A percentile compares a stretch with the other conserved stretches of the same genome.
Evolutionary conservation across 1,140 invertebrate genomes (phyloP).

Genomic region (Pseudomyrmex pallidus): DNA sequence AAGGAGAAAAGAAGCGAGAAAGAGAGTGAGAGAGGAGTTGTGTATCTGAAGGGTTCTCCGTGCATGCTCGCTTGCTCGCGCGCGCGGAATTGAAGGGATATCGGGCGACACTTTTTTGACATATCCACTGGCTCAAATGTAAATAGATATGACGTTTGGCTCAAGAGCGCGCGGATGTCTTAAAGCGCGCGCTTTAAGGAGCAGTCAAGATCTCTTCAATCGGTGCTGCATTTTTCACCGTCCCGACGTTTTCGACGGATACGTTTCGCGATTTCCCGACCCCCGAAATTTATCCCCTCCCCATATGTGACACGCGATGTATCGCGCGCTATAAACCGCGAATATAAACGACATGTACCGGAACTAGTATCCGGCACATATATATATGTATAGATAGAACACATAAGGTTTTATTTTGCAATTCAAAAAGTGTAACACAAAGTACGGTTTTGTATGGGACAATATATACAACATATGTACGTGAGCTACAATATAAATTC

Average conservation of each 20-base stretch:
- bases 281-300: neutral
- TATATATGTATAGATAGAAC: too few species aligned
- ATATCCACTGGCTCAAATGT: constrained; percentile 54
- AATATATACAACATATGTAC: neutral
- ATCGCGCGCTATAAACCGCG: neutral
- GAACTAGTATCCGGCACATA: too few species aligned
- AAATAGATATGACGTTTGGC: constrained; percentile 49
- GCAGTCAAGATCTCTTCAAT: constrained; percentile 31
- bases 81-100: constrained; percentile 14
- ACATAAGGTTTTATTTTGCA: too few species aligned
- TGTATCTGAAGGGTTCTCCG: constrained; percentile 4
- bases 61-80: neutral
- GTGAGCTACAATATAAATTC: neutral
- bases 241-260: constrained; percentile 8
- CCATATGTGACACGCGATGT: neutral
- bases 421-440: neutral
- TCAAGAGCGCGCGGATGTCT: constrained; percentile 19
- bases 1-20: neutral
- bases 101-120: constrained; percentile 43
- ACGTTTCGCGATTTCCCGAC: neutral
- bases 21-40: too few species aligned
- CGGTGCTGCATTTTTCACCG: neutral
- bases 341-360: neutral
- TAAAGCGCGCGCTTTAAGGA: constrained; percentile 22
- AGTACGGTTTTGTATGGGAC: too few species aligned